Percentiles rank a stretch among this genome's conserved stretches.
Conservation (phyloP, 1,140 invertebrate genomes). For the Drosophila paulistorum region DNA sequence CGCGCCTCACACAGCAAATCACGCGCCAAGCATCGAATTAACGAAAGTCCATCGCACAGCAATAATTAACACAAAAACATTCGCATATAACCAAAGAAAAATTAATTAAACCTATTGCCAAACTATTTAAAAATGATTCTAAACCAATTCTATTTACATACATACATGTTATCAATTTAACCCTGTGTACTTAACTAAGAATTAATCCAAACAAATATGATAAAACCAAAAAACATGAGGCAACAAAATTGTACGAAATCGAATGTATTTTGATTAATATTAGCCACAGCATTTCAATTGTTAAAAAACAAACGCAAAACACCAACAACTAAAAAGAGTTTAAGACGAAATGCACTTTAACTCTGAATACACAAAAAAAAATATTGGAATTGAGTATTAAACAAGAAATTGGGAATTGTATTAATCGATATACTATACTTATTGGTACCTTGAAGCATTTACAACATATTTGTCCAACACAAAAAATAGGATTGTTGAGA, state of each 20-base stretch:
- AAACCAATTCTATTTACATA: slow-evolving; percentile 24
- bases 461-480: slow-evolving; percentile 38
- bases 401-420: slow-evolving; percentile 52
- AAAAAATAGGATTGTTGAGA: slow-evolving; percentile 15
- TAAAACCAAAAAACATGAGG: slow-evolving; percentile 16
- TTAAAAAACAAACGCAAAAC: slow-evolving; percentile 33
- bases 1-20: slow-evolving; percentile 83
- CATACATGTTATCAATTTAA: slow-evolving; percentile 35
- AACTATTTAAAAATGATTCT: slow-evolving; percentile 20
- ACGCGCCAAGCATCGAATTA: slow-evolving; percentile 82
- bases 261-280: slow-evolving; percentile 28
- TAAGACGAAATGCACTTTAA: slow-evolving; percentile 45
- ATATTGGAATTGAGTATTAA: slow-evolving; percentile 58
- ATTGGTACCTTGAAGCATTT: slow-evolving; percentile 70
- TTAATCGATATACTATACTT: slow-evolving; percentile 35
- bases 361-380: slow-evolving; percentile 22
- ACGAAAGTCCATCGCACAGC: slow-evolving; percentile 82
- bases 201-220: slow-evolving; percentile 28
- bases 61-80: slow-evolving; percentile 22
- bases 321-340: slow-evolving; percentile 2
- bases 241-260: slow-evolving; percentile 7
- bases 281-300: slow-evolving; percentile 41
- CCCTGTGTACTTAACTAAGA: slow-evolving; percentile 53
- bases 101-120: slow-evolving; percentile 32
- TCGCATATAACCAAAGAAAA: slow-evolving; percentile 28